These are phyloP conservation scores for Ennomos fuscantarius DNA, from an alignment of 2,888 invertebrate species.

Conservation along the genomic window DNA sequence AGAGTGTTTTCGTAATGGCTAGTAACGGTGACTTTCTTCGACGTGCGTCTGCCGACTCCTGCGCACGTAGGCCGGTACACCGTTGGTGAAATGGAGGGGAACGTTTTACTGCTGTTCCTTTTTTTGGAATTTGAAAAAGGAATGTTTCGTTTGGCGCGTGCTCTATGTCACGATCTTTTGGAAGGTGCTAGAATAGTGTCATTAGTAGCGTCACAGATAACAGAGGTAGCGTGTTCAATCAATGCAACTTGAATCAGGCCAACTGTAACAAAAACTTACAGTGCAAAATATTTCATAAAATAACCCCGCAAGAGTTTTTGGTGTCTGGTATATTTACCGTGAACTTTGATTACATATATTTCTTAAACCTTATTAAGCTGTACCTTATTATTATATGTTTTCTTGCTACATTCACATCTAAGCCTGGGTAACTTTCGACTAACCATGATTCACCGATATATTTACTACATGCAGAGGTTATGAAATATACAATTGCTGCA, in stretches of 20 bases:
- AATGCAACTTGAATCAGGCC: too few species aligned
- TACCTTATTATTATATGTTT: background rate
- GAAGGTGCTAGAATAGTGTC: background rate
- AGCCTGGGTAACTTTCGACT: constrained; percentile 4
- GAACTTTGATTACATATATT: too few species aligned
- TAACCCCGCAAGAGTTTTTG: background rate
- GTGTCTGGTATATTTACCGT: too few species aligned
- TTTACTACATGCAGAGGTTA: background rate
- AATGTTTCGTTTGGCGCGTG: constrained; percentile 17
- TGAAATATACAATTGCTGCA: constrained; percentile 5
- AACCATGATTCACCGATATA: constrained; percentile 1
- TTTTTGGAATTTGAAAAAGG: constrained; percentile 28
- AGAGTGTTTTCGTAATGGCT: constrained; percentile 36
- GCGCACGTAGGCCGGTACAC: constrained; percentile 52
- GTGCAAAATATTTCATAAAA: background rate
- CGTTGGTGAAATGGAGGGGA: constrained; percentile 60
- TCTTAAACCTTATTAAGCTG: too few species aligned
- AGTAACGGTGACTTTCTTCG: constrained; percentile 66
- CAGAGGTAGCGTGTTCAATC: too few species aligned
- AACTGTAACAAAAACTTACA: too few species aligned
- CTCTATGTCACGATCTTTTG: constrained; percentile 12
- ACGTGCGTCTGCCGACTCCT: constrained; percentile 57
- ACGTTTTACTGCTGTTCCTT: constrained; percentile 38
- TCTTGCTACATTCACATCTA: constrained; percentile 6
- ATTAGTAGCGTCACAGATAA: too few species aligned